Evolutionary conservation across 2,113 vertebrate species (phyloP), one percentile per base, ranked within the genome.

Genomic region (Carlito syrichta): DNA sequence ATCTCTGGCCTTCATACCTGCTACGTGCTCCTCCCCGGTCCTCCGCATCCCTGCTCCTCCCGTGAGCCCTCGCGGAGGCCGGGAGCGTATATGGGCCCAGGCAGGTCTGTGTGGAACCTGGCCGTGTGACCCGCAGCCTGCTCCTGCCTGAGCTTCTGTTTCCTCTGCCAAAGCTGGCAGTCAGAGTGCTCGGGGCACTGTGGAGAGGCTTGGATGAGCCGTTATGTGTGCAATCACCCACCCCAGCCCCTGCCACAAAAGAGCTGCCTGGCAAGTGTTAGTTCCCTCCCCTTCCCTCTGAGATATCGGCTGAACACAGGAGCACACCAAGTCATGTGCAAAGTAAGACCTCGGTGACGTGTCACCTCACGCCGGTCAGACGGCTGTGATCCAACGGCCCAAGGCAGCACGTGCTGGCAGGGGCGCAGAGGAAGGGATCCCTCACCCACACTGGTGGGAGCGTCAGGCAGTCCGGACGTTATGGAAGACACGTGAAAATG

Each of bases 51-150:
- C 69, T 45, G 56, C 32, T 27, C 79, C 63, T 30, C 68, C 58
- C 58, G 9, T 8, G 60, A 40, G 22, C 45, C 20, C 52, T 77
- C 16, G 0, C 0, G 20, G 48, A 13, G 43, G 48, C 54, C 45
- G 1, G 78, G 54, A 69, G 35, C 4, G 40, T 0, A 0, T 0
- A 0, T 1, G 14, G 9, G 30, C 43, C 43, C 45, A n/a, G n/a
- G 63, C 4, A 1, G 32, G 5, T 20, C 35, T 10, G 10, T 25
- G 68, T 71, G 3, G 52, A 45, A 32, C 81, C 35, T 43, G 0
- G 23, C 66, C 0, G 11, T 12, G 63, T 27, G 56, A 40, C 5
- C 35, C 12, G 3, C 2, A 23, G 48, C 22, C 77, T 73, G 63
- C 63, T 30, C 48, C 56, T 71, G 48, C 6, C 43, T 1, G 50